Base-by-base conservation (phyloP, 1,140 invertebrate genomes). In the Euglossa dilemma region DNA sequence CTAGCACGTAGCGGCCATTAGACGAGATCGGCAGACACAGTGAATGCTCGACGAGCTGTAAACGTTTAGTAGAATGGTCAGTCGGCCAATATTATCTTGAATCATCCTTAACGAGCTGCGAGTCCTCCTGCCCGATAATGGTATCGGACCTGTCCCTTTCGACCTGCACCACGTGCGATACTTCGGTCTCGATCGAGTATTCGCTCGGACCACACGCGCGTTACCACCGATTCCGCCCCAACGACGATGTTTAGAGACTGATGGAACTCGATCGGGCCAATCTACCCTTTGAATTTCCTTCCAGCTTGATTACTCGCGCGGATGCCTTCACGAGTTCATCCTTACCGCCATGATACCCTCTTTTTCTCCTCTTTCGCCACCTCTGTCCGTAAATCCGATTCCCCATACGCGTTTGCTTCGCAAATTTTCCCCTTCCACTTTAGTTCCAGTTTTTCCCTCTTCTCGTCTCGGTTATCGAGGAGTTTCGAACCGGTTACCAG, bases 21-120 rank as follows among this genome's bases (percentile, higher is more conserved):
- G 64, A 66, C 75, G 70, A 67, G 67, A 78, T 59, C 70, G n/a
- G 25, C 8, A 59, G 71, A 56, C 66, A 63, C 80, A 18, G 43
- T 54, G 77, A 84, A 80, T 80, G 64, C 61, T 77, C 81, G 61
- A 71, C 64, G 82, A 63, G 69, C 64, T 73, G 86, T 59, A 75
- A 87, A 80, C 76, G 72, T 87, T 87, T 84, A 52, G 75, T 69
- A 67, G 77, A 85, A 87, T 71, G 86, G 85, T 87, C 86, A 80
- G 69, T 56, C 80, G 45, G 61, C 67, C 78, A 75, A 71, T 82
- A 88, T 88, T 88, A 88, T 87, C 86, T 67, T 78, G 87, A 87
- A 67, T 87, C 83, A 71, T 67, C 78, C 73, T 85, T 88, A 85
- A 88, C 87, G 87, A 87, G 69, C 78, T 47, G 56, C 45, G 71